phyloP scores from a whole-genome alignment of 2,113 vertebrate genomes.

The Hippoglossus stenolepis region DNA sequence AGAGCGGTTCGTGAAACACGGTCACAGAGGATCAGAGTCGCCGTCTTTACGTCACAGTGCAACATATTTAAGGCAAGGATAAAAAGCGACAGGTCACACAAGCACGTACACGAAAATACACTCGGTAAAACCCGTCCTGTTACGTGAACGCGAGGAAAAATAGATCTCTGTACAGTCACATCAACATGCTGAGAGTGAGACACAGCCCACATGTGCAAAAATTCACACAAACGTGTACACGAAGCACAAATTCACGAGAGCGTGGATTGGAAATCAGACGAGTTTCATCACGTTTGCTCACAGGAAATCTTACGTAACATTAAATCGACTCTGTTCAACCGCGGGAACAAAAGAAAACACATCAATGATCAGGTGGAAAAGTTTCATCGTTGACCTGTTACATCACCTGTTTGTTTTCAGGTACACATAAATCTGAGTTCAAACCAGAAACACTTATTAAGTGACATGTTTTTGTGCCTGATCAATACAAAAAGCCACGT shows the following conservation, averaged over 20 bases:
- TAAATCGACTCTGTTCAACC: neutral
- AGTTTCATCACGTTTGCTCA: neutral
- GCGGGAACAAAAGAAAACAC: no score
- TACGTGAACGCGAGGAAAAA: slow-evolving; percentile 37
- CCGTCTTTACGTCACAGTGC: slow-evolving; percentile 57
- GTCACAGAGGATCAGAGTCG: neutral
- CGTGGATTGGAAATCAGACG: neutral
- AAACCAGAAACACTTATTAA: neutral
- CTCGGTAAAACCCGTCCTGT: neutral
- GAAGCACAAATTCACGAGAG: slow-evolving; percentile 8
- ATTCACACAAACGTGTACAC: slow-evolving; percentile 16
- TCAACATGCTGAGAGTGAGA: slow-evolving; percentile 17
- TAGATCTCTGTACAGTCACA: slow-evolving; percentile 13
- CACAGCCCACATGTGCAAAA: slow-evolving; percentile 40
- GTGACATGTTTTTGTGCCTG: slow-evolving; percentile 9
- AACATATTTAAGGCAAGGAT: slow-evolving; percentile 62
- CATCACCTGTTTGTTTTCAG: no score
- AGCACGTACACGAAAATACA: slow-evolving; percentile 41
- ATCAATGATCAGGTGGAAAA: no score
- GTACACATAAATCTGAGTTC: no score
- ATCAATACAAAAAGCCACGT: slow-evolving; percentile 5
- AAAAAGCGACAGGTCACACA: slow-evolving; percentile 31
- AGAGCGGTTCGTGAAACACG: neutral
- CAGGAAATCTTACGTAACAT: neutral
- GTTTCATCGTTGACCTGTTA: no score